Evolutionary conservation across 1,140 invertebrate genomes (phyloP).

Genomic region (Drosophila sp.): DNA sequence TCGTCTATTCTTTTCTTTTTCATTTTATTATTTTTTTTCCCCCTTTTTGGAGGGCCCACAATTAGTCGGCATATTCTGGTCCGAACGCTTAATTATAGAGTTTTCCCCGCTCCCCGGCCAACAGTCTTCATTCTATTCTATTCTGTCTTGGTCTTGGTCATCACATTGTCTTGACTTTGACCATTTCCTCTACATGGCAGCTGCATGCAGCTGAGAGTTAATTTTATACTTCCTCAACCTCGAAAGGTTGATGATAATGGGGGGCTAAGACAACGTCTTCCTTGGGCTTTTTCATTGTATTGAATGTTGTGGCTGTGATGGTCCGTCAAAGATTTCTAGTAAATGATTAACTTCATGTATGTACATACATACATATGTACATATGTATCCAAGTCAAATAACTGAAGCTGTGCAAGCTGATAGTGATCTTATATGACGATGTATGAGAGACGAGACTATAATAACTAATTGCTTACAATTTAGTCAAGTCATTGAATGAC

Average conservation of each 20-base stretch:
- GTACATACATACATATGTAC: background rate
- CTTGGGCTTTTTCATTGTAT: conserved; percentile 36
- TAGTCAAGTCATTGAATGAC: conserved; percentile 18
- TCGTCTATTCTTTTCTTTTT: background rate
- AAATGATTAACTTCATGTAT: conserved; percentile 5
- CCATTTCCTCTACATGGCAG: conserved; percentile 63
- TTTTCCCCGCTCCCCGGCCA: background rate
- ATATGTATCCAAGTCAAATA: too few species aligned
- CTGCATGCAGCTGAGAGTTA: conserved; percentile 47
- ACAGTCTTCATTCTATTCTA: conserved; percentile 16
- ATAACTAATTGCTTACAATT: background rate
- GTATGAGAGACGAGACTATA: background rate
- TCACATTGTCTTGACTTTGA: conserved; percentile 63
- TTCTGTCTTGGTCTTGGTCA: conserved; percentile 34
- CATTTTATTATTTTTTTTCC: conserved; percentile 29
- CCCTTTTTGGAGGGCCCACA: conserved; percentile 47
- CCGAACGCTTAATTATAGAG: conserved; percentile 63
- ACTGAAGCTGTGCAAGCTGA: background rate
- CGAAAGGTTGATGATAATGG: conserved; percentile 38
- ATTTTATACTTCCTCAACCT: conserved; percentile 67
- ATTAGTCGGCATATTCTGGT: conserved; percentile 72
- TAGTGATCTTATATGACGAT: background rate
- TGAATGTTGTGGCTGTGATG: conserved; percentile 24
- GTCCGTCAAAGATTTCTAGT: conserved; percentile 18
- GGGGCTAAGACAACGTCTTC: conserved; percentile 12